Evolutionary conservation across 1,140 invertebrate genomes (phyloP).

Genomic region (Anastrepha obliqua): DNA sequence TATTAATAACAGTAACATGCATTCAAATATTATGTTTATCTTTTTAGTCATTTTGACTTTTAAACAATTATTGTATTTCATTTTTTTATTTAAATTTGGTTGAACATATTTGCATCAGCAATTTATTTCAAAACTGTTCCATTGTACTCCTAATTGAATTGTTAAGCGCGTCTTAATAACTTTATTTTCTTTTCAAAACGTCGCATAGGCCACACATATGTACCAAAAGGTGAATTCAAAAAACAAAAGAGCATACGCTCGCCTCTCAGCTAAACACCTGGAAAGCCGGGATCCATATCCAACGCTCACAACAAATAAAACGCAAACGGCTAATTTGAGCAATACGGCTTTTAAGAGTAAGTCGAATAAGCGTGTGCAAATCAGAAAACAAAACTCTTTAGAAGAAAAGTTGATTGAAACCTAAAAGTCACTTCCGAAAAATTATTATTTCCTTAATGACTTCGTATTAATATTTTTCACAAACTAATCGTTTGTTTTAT

Average conservation of each 20-base stretch:
- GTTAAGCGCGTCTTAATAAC: constrained; percentile 48
- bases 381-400: background rate
- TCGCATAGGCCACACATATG: background rate
- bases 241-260: constrained; percentile 23
- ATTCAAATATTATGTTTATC: too few species aligned
- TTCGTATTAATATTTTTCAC: background rate
- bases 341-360: background rate
- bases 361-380: background rate
- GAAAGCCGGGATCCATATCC: background rate
- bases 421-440: background rate
- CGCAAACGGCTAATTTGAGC: background rate
- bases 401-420: background rate
- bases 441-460: background rate
- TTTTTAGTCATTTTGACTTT: too few species aligned
- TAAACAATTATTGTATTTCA: background rate
- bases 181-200: constrained; percentile 29
- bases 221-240: constrained; percentile 1
- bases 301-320: background rate
- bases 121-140: background rate
- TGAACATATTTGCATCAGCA: background rate
- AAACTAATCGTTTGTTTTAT: background rate
- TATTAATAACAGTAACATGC: too few species aligned
- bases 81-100: background rate
- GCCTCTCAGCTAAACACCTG: background rate
- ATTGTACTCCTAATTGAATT: constrained; percentile 50